Evolutionary conservation across 2,113 vertebrate species (phyloP).

Genomic region (Sakesphorus luctuosus): DNA sequence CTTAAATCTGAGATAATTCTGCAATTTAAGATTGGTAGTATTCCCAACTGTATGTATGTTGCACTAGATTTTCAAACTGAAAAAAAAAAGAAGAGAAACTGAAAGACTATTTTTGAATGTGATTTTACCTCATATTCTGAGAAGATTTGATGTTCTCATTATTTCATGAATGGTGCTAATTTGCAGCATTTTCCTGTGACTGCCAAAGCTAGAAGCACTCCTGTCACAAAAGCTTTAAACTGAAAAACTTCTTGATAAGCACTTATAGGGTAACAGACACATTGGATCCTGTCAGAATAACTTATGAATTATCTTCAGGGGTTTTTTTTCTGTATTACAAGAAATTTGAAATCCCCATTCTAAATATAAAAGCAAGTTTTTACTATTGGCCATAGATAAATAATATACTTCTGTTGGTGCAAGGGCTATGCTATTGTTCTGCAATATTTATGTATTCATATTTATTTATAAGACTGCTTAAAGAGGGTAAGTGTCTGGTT

Average conservation of each 20-base stretch:
- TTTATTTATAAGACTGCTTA: conserved; percentile 41
- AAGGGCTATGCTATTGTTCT: background rate
- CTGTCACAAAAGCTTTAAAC: background rate
- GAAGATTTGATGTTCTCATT: background rate
- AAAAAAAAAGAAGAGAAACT: background rate
- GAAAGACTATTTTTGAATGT: background rate
- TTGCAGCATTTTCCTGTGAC: conserved; percentile 5
- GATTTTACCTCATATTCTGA: conserved; percentile 12
- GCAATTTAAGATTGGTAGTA: background rate
- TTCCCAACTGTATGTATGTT: background rate
- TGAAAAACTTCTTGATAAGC: background rate
- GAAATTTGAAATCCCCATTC: background rate
- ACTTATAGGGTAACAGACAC: background rate
- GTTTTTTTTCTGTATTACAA: background rate
- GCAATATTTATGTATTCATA: conserved; percentile 44
- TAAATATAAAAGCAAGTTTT: background rate
- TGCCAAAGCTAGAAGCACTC: background rate
- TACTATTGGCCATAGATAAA: background rate
- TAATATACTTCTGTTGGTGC: background rate
- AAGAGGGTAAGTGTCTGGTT: background rate
- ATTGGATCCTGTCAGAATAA: background rate
- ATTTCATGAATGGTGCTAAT: conserved; percentile 32
- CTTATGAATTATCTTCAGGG: background rate
- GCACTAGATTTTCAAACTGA: background rate
- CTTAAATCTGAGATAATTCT: background rate